Base-by-base conservation (phyloP, 2,888 invertebrate genomes). In the Standfussiana lucernea region DNA sequence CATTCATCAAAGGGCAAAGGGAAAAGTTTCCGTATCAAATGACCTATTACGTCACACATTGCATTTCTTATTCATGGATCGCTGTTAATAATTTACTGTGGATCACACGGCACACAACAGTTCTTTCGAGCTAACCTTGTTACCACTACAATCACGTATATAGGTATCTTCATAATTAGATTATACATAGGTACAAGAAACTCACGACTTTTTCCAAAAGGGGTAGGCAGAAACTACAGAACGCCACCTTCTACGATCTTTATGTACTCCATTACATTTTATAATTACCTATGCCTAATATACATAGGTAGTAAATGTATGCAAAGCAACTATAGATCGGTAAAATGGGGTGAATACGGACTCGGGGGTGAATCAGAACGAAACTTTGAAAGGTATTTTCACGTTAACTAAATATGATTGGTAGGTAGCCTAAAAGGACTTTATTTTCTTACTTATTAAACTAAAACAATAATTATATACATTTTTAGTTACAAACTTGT, bases 21-120 rank as follows among this genome's bases (percentile, higher is more conserved):
- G 37, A 64, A 40, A 59, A n/a, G 45, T 45, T 76, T 32, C 45
- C 32, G 28, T 78, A 59, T 8, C 6, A 42, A 67, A 42, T n/a
- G 45, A 78, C 24, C 50, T 28, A 69, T 68, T 47, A 79, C 70
- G 50, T 62, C 72, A 80, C 42, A 71, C 35, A 45, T 50, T n/a
- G n/a, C 40, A 79, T 71, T 80, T 71, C 40, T 71, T 37, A 72
- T 80, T n/a, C 50, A 50, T 21, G 13, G 11, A 8, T 4, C 1
- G 15, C 35, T 42, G 47, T 61, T 11, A n/a, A 40, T 78, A 47
- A 56, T 59, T n/a, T 45, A 53, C 32, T 79, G 37, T 10, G n/a
- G 6, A 28, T 61, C 13, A 61, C 40, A 35, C 28, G 11, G 53
- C 5, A 4, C 11, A n/a, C 13, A n/a, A n/a, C n/a, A 45, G 32